Evolutionary conservation across 2,797 vertebrate species (phyloP).

Genomic region (Lycodopsis pacificus): DNA sequence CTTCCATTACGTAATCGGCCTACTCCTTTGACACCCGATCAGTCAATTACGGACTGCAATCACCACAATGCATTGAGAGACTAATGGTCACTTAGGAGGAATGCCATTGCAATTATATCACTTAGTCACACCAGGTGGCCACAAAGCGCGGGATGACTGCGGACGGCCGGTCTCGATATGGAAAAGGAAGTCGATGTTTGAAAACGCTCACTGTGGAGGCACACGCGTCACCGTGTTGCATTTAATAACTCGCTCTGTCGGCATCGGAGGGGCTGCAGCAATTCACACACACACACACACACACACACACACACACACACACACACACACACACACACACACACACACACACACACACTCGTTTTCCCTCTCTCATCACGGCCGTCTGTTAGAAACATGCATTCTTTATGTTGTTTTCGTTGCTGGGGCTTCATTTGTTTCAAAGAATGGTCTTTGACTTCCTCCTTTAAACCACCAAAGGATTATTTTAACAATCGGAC

Average conservation of each 20-base stretch:
- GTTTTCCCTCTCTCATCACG: slow-evolving; percentile 52
- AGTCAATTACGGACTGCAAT: slow-evolving; percentile 83
- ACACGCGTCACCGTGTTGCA: slow-evolving; percentile 41
- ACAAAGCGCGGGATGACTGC: slow-evolving; percentile 52
- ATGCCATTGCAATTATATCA: slow-evolving; percentile 81
- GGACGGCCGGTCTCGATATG: slow-evolving; percentile 19
- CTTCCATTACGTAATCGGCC: slow-evolving; percentile 80
- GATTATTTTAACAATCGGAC: slow-evolving; percentile 31
- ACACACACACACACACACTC: slow-evolving; percentile 26
- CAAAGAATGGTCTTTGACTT: slow-evolving; percentile 19
- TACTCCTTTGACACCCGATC: slow-evolving; percentile 81
- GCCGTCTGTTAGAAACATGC: slow-evolving; percentile 55
- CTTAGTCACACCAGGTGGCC: slow-evolving; percentile 80
- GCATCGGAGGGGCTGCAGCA: slow-evolving; percentile 19
- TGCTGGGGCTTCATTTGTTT: slow-evolving; percentile 42
- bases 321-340: slow-evolving; percentile 33
- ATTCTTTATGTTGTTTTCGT: slow-evolving; percentile 22
- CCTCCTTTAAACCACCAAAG: slow-evolving; percentile 5
- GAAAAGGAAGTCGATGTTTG: slow-evolving; percentile 49
- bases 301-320: slow-evolving; percentile 30
- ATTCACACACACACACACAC: slow-evolving; percentile 27
- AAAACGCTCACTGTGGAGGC: slow-evolving; percentile 9
- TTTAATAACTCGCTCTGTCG: slow-evolving; percentile 61
- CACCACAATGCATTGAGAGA: slow-evolving; percentile 80
- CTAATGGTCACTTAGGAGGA: slow-evolving; percentile 81